phyloP scores from a whole-genome alignment of 1,140 invertebrate genomes.

The Drosophila oshimai region DNA sequence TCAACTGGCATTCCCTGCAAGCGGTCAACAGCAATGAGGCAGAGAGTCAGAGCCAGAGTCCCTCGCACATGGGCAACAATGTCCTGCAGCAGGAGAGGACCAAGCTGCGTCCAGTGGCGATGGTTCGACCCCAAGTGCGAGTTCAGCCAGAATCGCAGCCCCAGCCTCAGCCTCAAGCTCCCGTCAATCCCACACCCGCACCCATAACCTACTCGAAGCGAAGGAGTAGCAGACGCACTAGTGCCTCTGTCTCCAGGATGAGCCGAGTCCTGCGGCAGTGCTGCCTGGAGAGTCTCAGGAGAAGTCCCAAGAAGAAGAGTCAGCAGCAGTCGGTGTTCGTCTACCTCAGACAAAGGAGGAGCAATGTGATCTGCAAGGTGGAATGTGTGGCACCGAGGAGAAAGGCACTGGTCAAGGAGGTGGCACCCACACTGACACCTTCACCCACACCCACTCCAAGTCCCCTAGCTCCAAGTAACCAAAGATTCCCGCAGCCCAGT shows the following conservation, averaged over 20 bases:
- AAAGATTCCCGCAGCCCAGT: constrained; percentile 63
- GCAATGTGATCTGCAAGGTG: constrained; percentile 23
- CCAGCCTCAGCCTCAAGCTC: constrained; percentile 9
- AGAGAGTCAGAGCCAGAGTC: constrained; percentile 67
- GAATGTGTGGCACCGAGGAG: constrained; percentile 21
- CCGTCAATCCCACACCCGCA: constrained; percentile 9
- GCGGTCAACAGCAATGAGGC: constrained; percentile 78
- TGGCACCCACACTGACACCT: neutral
- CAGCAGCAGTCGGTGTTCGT: constrained; percentile 24
- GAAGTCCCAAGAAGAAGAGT: constrained; percentile 28
- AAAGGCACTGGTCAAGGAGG: constrained; percentile 9
- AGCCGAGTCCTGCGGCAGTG: constrained; percentile 43
- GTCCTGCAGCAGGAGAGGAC: constrained; percentile 24
- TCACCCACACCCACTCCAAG: neutral
- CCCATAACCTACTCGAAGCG: constrained; percentile 56
- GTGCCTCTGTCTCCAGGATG: constrained; percentile 15
- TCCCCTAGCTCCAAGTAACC: constrained; percentile 29
- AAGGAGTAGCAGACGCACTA: constrained; percentile 27
- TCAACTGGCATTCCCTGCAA: constrained; percentile 82
- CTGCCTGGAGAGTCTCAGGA: constrained; percentile 29
- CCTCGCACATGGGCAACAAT: constrained; percentile 70
- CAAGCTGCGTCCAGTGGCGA: constrained; percentile 37
- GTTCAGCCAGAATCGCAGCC: constrained; percentile 13
- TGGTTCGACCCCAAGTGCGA: constrained; percentile 52
- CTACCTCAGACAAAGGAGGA: constrained; percentile 8